Evolutionary conservation across 2,797 vertebrate genomes (phyloP), one percentile per base, ranked within the genome.

Genomic region (Glossophaga mutica): DNA sequence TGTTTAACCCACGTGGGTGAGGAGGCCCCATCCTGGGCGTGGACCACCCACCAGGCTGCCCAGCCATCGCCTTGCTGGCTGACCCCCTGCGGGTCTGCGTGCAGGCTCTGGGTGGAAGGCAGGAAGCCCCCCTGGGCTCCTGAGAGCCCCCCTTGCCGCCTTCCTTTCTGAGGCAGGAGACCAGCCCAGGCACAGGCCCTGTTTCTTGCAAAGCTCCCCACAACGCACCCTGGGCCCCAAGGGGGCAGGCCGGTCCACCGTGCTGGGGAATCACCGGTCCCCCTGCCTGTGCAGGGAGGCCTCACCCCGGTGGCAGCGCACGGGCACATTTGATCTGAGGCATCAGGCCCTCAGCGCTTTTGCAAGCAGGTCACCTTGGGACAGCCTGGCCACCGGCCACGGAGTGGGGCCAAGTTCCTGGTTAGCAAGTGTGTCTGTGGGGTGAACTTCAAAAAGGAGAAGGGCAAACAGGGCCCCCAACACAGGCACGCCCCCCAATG

Each of bases 341-440:
- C 87, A 89, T 86, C 95, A 97, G 96, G 97, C 93, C 93, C 92
- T 84, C 82, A 77, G 88, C 92, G 55, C 94, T 96, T 97, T 96
- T 96, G 91, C 87, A 79, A 95, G 78, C 95, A 97, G 98, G 98
- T 98, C 98, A 98, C 98, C 98, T 98, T 97, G 98, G 98, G 98
- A 98, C 97, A 98, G 50, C 87, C 74, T 98, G 91, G 91, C 98
- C 95, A 88, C 94, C 78, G 78, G 95, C 95, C 87, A 67, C 93
- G 22, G 89, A 94, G 83, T 90, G 18, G 34, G 65, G 97, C 98
- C 98, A 98, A 98, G 97, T 98, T 98, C 97, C 97, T 98, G 97
- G 98, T 98, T 97, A 98, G 97, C 97, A 97, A 97, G 97, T 93
- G 92, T 89, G 97, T 98, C 95, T 96, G 96, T 92, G 77, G 86